Percentiles rank a stretch among this genome's conserved stretches.
These are phyloP conservation scores for Gobio gobio DNA, from an alignment of 2,113 vertebrate species.

Conservation along the genomic window DNA sequence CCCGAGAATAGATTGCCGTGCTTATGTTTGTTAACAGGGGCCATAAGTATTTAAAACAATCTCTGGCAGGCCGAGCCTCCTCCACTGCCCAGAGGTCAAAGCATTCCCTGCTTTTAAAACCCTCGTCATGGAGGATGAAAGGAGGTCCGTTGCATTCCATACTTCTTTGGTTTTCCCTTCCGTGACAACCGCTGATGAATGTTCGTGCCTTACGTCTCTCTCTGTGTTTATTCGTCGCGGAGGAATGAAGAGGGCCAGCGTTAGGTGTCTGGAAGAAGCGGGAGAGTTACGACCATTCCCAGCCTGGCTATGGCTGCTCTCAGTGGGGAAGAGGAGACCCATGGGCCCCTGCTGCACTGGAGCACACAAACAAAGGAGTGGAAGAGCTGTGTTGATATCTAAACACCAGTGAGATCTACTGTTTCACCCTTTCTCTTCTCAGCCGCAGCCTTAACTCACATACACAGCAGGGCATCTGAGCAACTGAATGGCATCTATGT, in stretches of 20 bases:
- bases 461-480: conserved; percentile 1
- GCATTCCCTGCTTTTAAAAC: conserved; percentile 59
- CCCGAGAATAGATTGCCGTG: conserved; percentile 54
- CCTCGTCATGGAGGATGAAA: conserved; percentile 53
- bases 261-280: neutral
- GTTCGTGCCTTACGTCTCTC: conserved; percentile 46
- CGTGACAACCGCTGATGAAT: conserved; percentile 68
- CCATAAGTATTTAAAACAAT: conserved; percentile 63
- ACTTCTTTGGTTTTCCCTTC: conserved; percentile 65
- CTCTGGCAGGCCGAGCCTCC: conserved; percentile 59
- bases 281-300: conserved; percentile 37
- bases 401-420: conserved; percentile 10
- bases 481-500: neutral
- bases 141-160: conserved; percentile 56
- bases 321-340: conserved; percentile 20
- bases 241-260: conserved; percentile 24
- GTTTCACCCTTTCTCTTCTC: conserved; percentile 6
- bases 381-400: conserved; percentile 15
- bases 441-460: neutral
- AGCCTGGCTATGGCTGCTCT: conserved; percentile 52
- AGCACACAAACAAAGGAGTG: conserved; percentile 19
- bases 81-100: conserved; percentile 58
- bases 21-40: conserved; percentile 61
- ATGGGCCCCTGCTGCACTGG: conserved; percentile 18
- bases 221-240: conserved; percentile 55